Evolutionary conservation across 2,113 vertebrate species (phyloP), one percentile per base, ranked within the genome.

Genomic region (Tenebrosternarchus preto): DNA sequence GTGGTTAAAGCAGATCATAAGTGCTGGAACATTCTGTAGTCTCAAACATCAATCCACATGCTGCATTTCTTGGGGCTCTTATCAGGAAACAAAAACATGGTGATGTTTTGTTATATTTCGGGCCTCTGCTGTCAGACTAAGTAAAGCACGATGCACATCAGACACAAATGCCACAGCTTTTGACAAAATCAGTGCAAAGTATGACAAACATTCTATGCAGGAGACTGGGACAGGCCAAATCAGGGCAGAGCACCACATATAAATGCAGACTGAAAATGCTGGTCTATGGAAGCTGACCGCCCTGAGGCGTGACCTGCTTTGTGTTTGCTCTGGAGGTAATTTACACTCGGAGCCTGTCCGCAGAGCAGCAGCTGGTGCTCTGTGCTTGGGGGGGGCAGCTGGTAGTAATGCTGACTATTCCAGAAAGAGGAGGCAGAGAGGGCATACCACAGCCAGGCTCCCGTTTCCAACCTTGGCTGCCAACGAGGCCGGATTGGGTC

Each of bases 391-490:
- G 25, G 55, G 16, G 17, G 25, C 27, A 12, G 27, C 43, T 17
- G 78, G 43, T 36, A 82, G 81, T 75, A 75, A 80, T 88, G 86
- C 89, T 91, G 90, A 90, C 85, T 33, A 81, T 80, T 7, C 73
- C 33, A 1, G 67, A 50, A 75, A 39, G 66, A 19, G 43, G 77
- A 70, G 78, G 68, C 27, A 11, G 60, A 81, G 43, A 66, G 74
- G 60, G 76, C 78, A 86, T 88, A 86, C 87, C 87, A 86, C n/a
- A 6, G 59, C 20, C 33, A 36, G 86, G 33, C 77, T 92, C 84
- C 66, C 22, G 85, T 93, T 92, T 90, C 91, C 78, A 85, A 81
- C 57, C 68, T 64, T 39, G 83, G 77, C 81, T 85, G 85, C 33
- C 27, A 68, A 67, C 57, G 75, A 81, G 80, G 76, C 88, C 80